A percentile compares a stretch with the other conserved stretches of the same genome.
phyloP scores from a whole-genome alignment of 1,140 invertebrate genomes.

The Bombus sibiricus region DNA sequence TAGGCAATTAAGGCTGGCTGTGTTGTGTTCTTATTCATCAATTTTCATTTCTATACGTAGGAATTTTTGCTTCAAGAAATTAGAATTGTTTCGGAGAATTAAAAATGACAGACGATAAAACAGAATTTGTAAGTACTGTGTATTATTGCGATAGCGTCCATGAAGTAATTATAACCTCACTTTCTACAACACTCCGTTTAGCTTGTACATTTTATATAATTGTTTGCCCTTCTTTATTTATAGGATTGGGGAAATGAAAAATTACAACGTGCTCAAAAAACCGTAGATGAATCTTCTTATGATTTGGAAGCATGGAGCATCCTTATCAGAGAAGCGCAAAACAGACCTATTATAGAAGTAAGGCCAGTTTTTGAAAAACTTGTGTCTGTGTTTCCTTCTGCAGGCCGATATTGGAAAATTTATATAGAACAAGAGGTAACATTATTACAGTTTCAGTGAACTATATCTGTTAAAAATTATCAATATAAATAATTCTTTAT shows the following conservation, averaged over 20 bases:
- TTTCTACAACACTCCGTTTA: not conserved
- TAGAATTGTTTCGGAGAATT: not conserved
- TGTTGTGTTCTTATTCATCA: not conserved
- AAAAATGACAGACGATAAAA: conserved; percentile 72
- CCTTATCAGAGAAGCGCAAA: conserved; percentile 95
- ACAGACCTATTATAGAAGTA: conserved; percentile 94
- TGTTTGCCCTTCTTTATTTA: conserved; percentile 36
- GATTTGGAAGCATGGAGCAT: conserved; percentile 99
- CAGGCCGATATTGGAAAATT: conserved; percentile 99
- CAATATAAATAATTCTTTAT: not conserved
- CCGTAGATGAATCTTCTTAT: conserved; percentile 92
- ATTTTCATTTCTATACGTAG: not conserved
- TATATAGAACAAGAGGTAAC: conserved; percentile 99
- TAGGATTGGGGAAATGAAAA: conserved; percentile 95
- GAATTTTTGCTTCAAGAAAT: not conserved
- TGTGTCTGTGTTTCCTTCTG: conserved; percentile 96
- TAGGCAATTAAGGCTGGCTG: not conserved
- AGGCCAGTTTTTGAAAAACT: conserved; percentile 96
- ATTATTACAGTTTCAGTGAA: not conserved
- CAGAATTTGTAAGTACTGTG: conserved; percentile 71
- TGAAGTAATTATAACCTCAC: conserved; percentile 54
- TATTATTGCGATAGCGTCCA: not conserved
- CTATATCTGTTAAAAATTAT: not conserved
- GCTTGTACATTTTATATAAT: not conserved
- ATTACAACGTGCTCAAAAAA: conserved; percentile 89